Percentiles rank a stretch among this genome's conserved stretches.
phyloP scores from a whole-genome alignment of 1,140 invertebrate species.

The Drosophila lacertosa region DNA sequence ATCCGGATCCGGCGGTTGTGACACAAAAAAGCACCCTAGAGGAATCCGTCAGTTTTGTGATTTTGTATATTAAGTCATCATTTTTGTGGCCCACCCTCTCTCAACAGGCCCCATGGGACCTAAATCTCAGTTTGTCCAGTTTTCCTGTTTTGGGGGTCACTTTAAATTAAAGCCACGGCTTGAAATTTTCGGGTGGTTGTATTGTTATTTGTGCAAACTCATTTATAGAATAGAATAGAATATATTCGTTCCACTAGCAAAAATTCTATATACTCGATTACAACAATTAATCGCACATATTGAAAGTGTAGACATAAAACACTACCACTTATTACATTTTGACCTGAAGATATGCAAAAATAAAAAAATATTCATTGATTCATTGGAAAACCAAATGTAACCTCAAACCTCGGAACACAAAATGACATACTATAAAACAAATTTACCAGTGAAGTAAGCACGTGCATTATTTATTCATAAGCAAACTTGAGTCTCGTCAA shows the following conservation, averaged over 20 bases:
- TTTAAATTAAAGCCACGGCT: slow-evolving; percentile 52
- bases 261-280: background rate
- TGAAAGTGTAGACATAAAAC: too few relatives aligned
- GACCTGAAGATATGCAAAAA: slow-evolving; percentile 44
- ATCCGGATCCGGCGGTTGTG: slow-evolving; percentile 34
- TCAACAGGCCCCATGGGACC: slow-evolving; percentile 35
- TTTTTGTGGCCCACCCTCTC: slow-evolving; percentile 44
- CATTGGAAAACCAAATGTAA: background rate
- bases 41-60: slow-evolving; percentile 75
- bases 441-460: slow-evolving; percentile 1
- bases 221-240: too few relatives aligned
- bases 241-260: background rate
- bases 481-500: background rate
- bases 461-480: slow-evolving; percentile 17
- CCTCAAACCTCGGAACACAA: background rate
- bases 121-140: slow-evolving; percentile 5
- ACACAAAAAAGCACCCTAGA: slow-evolving; percentile 72
- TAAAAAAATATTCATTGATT: background rate
- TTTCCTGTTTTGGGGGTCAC: slow-evolving; percentile 25
- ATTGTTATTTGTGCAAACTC: background rate
- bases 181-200: slow-evolving; percentile 1
- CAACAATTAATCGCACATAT: background rate
- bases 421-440: background rate
- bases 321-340: background rate
- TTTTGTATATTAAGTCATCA: slow-evolving; percentile 79